Evolutionary conservation across 2,888 invertebrate genomes (phyloP).

Genomic region (Euclidia mi): DNA sequence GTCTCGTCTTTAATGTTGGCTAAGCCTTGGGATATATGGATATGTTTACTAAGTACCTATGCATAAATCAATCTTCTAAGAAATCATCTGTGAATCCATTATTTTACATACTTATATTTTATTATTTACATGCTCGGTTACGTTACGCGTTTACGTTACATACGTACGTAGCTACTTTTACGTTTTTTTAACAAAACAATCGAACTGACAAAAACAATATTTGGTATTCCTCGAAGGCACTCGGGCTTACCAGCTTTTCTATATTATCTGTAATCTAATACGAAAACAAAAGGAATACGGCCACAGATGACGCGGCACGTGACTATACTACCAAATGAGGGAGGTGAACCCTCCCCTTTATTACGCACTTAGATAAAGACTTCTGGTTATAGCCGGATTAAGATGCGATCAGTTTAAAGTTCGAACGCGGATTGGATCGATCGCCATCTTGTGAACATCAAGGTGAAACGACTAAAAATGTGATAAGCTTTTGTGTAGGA

Average conservation of each 20-base stretch:
- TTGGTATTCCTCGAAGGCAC: conserved; percentile 19
- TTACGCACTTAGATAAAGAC: conserved; percentile 64
- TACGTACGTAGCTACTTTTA: no score
- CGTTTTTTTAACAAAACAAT: conserved; percentile 11
- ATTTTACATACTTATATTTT: no score
- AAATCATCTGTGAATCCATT: no score
- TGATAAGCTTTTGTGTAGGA: conserved; percentile 28
- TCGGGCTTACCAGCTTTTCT: conserved; percentile 42
- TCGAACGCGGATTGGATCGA: conserved; percentile 35
- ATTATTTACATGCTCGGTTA: no score
- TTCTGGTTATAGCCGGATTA: conserved; percentile 75
- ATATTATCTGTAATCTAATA: conserved; percentile 47
- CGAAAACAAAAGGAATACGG: conserved; percentile 67
- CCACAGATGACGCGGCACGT: conserved; percentile 80
- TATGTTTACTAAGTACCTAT: no score
- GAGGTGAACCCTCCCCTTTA: conserved; percentile 33
- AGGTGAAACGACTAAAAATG: conserved; percentile 39
- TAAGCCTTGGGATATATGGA: no score
- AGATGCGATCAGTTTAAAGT: conserved; percentile 73
- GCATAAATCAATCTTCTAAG: no score
- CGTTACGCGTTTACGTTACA: no score
- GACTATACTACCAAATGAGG: conserved; percentile 64
- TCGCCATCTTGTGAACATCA: conserved; percentile 44
- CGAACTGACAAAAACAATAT: conserved; percentile 11
- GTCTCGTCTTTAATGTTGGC: no score